Percentiles rank a stretch among this genome's conserved stretches.
These are phyloP conservation scores for Pogonomyrmex barbatus DNA, from an alignment of 1,140 invertebrate species.

Conservation along the genomic window DNA sequence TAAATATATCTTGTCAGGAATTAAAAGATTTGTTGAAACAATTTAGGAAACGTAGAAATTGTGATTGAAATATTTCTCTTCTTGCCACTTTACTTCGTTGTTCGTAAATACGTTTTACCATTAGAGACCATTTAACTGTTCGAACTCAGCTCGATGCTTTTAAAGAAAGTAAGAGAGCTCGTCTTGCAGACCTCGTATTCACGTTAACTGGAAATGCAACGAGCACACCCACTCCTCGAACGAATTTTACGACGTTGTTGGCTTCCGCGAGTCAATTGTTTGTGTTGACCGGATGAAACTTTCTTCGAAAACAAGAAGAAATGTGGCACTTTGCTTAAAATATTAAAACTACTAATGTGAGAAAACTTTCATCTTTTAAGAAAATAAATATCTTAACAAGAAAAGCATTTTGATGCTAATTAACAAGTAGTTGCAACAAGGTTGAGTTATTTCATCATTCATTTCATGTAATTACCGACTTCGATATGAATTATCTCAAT, in stretches of 20 bases:
- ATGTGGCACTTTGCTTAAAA: not conserved
- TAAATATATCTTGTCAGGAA: not conserved
- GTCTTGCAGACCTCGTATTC: slow-evolving; percentile 1
- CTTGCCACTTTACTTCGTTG: not conserved
- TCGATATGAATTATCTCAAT: not conserved
- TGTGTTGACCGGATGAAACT: not conserved
- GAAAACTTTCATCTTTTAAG: slow-evolving; percentile 1
- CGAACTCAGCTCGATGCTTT: slow-evolving; percentile 34
- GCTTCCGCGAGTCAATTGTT: slow-evolving; percentile 12
- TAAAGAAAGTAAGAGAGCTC: slow-evolving; percentile 41
- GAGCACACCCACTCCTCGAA: slow-evolving; percentile 38
- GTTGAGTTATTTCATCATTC: not conserved
- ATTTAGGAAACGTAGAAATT: not conserved
- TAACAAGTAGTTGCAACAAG: not conserved
- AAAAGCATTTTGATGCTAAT: not conserved
- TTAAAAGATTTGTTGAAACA: not conserved
- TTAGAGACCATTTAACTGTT: slow-evolving; percentile 15
- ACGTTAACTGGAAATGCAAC: slow-evolving; percentile 54
- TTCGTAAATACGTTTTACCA: slow-evolving; percentile 66
- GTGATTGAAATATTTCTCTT: not conserved
- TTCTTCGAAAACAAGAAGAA: slow-evolving; percentile 33
- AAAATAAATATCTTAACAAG: not conserved
- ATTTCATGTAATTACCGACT: not conserved
- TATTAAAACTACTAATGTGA: not conserved
- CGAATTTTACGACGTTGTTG: slow-evolving; percentile 55